Conservation (phyloP, 2,888 invertebrate genomes). For the Leptodirus hochenwartii region DNA sequence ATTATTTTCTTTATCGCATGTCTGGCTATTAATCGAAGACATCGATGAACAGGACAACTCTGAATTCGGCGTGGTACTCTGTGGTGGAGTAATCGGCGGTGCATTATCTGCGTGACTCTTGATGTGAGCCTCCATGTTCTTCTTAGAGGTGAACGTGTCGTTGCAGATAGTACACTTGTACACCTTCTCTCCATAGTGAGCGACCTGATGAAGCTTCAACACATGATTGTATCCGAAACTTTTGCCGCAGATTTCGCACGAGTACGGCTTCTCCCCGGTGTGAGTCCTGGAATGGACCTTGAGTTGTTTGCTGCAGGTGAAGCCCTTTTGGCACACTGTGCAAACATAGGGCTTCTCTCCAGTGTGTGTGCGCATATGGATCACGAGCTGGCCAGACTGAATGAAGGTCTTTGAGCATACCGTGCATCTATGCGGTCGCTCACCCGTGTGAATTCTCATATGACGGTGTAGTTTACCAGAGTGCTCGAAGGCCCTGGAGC, state of each 20-base stretch:
- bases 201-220: constrained; percentile 65
- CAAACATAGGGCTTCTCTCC: constrained; percentile 69
- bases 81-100: constrained; percentile 11
- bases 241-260: constrained; percentile 79
- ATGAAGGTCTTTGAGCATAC: constrained; percentile 82
- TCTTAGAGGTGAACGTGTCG: constrained; percentile 78
- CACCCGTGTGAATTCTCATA: constrained; percentile 81
- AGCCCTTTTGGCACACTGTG: constrained; percentile 70
- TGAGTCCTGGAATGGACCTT: constrained; percentile 84
- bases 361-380: constrained; percentile 80
- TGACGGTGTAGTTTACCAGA: constrained; percentile 80
- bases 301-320: constrained; percentile 80
- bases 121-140: constrained; percentile 79
- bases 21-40: no score
- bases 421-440: constrained; percentile 75
- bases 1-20: constrained; percentile 33
- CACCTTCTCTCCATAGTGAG: constrained; percentile 81
- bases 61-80: constrained; percentile 10
- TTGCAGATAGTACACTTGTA: constrained; percentile 86
- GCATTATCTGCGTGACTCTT: constrained; percentile 49
- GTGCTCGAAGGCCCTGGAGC: constrained; percentile 77
- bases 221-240: constrained; percentile 87
- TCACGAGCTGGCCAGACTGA: constrained; percentile 78
- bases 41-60: constrained; percentile 21
- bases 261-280: constrained; percentile 80